Base-by-base conservation (phyloP, 2,113 vertebrate genomes). In the Antennarius striatus region DNA sequence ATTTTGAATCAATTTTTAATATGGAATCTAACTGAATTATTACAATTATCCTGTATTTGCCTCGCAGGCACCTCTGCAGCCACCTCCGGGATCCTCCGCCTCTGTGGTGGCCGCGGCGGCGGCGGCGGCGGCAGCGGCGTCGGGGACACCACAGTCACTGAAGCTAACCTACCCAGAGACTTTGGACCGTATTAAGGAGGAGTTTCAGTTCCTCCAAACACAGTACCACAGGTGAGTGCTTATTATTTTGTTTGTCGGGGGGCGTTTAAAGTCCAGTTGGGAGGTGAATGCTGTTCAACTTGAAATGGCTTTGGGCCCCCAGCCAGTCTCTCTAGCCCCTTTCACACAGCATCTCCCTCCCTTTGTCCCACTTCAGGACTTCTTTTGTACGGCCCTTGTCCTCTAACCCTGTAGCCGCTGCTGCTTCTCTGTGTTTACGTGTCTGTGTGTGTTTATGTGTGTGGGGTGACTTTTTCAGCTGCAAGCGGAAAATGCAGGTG, bases 191-290 rank as follows among this genome's bases (percentile, higher is more conserved):
- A 97, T 96, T 83, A 96, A 97, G 79, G 96, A 97, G 83, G 96
- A 97, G 79, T 96, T 96, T 79, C 96, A 97, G 88, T 97, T 97
- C 82, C 89, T 97, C 47, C 95, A 96, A 89, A 96, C 95, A 55
- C 95, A 97, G 82, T 97, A 97, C 75, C 96, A 97, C 92, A 96
- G 95, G 95, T 93, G 73, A 16, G 81, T 52, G 46, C 72, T 29
- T 50, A 4, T 2, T 40, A 7, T 40, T 40, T 82, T 22, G 5
- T 36, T 36, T 36, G 32, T 7, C 32, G 32, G 32, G 32, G 32
- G 32, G 32, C 7, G 32, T 36, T 36, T 36, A 36, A 36, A 36
- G 32, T 36, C 32, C 32, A 36, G 32, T 4, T 36, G 32, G 32
- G 32, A 40, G 10, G 39, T 7, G 10, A 10, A 40, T 40, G 39